Percentiles rank a stretch among this genome's conserved stretches.
phyloP scores from a whole-genome alignment of 2,888 invertebrate genomes.

The Oeneis ivallda region DNA sequence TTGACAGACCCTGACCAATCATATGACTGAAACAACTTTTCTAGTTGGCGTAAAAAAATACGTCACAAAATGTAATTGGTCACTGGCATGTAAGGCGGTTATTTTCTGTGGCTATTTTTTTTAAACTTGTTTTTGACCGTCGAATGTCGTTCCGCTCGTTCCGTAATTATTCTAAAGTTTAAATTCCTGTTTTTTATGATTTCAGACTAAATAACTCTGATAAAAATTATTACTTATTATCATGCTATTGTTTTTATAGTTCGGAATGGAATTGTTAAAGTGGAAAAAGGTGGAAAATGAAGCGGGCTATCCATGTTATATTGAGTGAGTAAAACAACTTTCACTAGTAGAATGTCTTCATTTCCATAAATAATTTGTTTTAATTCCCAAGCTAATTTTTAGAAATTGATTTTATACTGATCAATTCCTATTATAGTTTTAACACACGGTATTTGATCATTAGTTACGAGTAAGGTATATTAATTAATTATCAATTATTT shows the following conservation, averaged over 20 bases:
- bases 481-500: constrained; percentile 7
- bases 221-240: constrained; percentile 23
- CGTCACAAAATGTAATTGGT: constrained; percentile 22
- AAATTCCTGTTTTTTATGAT: too few species aligned
- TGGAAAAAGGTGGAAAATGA: constrained; percentile 84
- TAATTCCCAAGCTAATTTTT: too few species aligned
- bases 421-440: too few species aligned
- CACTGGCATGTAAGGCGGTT: too few species aligned
- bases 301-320: constrained; percentile 82
- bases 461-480: too few species aligned
- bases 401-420: too few species aligned
- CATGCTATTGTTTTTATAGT: constrained; percentile 31
- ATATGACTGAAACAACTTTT: constrained; percentile 22
- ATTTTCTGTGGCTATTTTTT: constrained; percentile 54
- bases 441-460: too few species aligned
- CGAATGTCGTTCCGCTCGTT: too few species aligned
- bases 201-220: too few species aligned
- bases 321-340: constrained; percentile 76
- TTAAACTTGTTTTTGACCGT: constrained; percentile 24
- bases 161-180: too few species aligned
- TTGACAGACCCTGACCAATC: constrained; percentile 28
- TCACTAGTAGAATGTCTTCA: too few species aligned
- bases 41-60: constrained; percentile 21
- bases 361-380: too few species aligned
- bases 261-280: constrained; percentile 55